A percentile compares a stretch with the other conserved stretches of the same genome.
Conservation (phyloP, 2,888 invertebrate genomes). For the Agrypnus murinus region DNA sequence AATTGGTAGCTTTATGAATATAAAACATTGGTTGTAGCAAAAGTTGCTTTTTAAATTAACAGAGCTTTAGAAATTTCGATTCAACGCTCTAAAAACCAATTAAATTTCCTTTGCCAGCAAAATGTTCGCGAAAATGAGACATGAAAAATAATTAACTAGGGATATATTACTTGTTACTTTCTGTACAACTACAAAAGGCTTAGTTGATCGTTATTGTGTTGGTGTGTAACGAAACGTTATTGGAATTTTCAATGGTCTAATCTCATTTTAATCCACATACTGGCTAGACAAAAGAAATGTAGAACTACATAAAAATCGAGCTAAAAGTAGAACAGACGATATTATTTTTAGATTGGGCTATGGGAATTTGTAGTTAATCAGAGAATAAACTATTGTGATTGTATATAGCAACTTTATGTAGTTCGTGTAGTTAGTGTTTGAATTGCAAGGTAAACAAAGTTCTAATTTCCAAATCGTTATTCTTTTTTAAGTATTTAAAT, state of each 20-base stretch:
- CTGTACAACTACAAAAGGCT: neutral
- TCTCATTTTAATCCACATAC: neutral
- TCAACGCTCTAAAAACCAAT: conserved; percentile 33
- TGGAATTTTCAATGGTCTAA: neutral
- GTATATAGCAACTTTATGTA: too few species aligned
- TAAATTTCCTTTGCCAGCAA: conserved; percentile 14
- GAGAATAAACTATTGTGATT: conserved; percentile 16
- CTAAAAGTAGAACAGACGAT: neutral
- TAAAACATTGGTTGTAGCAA: conserved; percentile 1
- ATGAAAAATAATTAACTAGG: conserved; percentile 24
- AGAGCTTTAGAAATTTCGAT: conserved; percentile 26
- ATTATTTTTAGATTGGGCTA: neutral
- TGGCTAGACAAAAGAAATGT: conserved; percentile 2
- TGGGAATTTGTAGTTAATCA: conserved; percentile 10
- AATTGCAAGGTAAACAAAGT: neutral
- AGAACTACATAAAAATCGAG: neutral
- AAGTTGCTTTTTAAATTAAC: conserved; percentile 20
- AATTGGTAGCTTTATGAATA: conserved; percentile 20
- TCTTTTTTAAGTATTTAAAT: neutral
- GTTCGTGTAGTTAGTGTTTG: too few species aligned
- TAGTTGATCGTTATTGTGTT: neutral
- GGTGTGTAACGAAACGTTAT: neutral
- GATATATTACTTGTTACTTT: neutral
- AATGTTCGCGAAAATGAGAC: conserved; percentile 20
- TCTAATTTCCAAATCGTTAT: neutral